Conservation (phyloP, 2,113 vertebrate genomes). For the Pituophis catenifer region DNA sequence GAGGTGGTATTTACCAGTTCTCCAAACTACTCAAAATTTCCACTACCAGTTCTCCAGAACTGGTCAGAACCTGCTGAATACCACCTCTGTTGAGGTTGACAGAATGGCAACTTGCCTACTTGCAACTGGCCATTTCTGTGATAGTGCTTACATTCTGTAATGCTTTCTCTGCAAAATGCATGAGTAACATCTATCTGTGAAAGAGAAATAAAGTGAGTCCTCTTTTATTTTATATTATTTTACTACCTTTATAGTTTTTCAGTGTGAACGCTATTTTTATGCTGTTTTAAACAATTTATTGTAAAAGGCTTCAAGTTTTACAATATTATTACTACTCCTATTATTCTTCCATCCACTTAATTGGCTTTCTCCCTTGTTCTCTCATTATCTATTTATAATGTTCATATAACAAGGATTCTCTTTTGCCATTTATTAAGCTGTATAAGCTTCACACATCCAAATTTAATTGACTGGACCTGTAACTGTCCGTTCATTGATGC, state of each 20-base stretch:
- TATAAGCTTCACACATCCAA: background rate
- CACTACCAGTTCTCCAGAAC: too few species aligned
- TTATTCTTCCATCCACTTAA: background rate
- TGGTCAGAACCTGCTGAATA: too few species aligned
- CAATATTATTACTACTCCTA: background rate
- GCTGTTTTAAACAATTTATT: background rate
- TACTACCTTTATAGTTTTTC: background rate
- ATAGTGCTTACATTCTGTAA: background rate
- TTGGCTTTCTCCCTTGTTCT: background rate
- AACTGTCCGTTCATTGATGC: background rate
- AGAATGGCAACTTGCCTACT: background rate
- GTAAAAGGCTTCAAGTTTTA: background rate
- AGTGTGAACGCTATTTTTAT: background rate
- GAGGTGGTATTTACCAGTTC: too few species aligned
- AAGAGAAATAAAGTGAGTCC: background rate
- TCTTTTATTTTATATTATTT: background rate
- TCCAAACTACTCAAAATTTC: too few species aligned
- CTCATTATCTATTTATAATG: background rate
- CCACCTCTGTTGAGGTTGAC: background rate
- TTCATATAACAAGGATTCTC: background rate
- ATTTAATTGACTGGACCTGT: constrained; percentile 10
- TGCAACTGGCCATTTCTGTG: background rate
- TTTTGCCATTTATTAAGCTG: background rate
- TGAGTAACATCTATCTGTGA: background rate
- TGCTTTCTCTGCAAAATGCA: background rate